These are phyloP conservation scores for Zhuqinia jingwanae DNA, from an alignment of 2,888 invertebrate species.

Conservation along the genomic window DNA sequence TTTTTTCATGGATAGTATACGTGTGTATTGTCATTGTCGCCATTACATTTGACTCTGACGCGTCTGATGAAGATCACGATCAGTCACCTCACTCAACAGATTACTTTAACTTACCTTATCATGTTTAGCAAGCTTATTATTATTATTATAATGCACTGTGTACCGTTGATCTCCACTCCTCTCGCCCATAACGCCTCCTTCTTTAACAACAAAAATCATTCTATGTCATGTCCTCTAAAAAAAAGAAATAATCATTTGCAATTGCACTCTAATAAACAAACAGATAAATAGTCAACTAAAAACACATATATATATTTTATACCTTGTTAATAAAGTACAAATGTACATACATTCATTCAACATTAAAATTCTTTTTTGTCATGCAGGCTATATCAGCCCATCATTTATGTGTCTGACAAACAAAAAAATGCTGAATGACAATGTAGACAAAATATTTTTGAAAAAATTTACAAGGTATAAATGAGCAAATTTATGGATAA, in stretches of 20 bases:
- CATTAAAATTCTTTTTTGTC: too few relatives aligned
- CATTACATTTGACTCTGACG: neutral
- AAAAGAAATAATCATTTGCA: too few relatives aligned
- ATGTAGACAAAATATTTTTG: neutral
- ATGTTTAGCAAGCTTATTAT: neutral
- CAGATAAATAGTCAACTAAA: conserved; percentile 5
- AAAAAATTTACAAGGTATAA: neutral
- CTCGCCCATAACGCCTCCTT: conserved; percentile 25
- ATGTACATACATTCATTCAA: too few relatives aligned
- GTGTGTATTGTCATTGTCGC: conserved; percentile 37
- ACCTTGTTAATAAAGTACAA: too few relatives aligned
- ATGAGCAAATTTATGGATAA: neutral
- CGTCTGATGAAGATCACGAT: neutral
- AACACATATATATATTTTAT: too few relatives aligned
- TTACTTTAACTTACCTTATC: neutral
- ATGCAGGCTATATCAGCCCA: too few relatives aligned
- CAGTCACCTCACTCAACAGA: conserved; percentile 17
- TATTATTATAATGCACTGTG: too few relatives aligned
- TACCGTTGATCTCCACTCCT: too few relatives aligned
- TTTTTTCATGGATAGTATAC: conserved; percentile 33
- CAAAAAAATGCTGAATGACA: too few relatives aligned
- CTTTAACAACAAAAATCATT: too few relatives aligned
- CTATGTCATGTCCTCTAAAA: conserved; percentile 27
- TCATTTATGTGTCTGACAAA: too few relatives aligned
- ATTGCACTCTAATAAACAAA: too few relatives aligned